These are phyloP conservation scores for Melanotaenia pygmaea DNA, from an alignment of 2,797 vertebrate species.

Conservation along the genomic window DNA sequence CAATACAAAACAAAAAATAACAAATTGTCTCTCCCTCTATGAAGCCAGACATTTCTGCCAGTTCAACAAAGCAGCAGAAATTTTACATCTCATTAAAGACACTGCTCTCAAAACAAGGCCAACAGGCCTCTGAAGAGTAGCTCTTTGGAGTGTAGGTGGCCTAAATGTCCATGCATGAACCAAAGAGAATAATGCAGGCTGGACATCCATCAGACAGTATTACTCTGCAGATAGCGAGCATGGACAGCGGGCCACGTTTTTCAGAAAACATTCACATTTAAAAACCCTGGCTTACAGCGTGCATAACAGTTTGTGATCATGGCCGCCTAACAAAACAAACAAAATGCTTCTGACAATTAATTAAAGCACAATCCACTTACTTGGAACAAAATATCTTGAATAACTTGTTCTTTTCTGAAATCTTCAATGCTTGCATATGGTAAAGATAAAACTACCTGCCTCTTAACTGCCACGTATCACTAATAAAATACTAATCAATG, in stretches of 20 bases:
- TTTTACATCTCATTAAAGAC: slow-evolving; percentile 33
- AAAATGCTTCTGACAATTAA: not conserved
- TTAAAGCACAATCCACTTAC: not conserved
- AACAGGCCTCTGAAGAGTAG: slow-evolving; percentile 49
- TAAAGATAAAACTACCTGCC: not conserved
- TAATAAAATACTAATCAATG: not conserved
- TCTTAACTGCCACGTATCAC: not conserved
- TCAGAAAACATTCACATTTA: slow-evolving; percentile 1
- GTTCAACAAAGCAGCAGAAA: slow-evolving; percentile 2
- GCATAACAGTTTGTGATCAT: slow-evolving; percentile 15
- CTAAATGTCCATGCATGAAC: slow-evolving; percentile 50
- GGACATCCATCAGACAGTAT: slow-evolving; percentile 22
- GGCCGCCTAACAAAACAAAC: not conserved
- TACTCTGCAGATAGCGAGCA: slow-evolving; percentile 21
- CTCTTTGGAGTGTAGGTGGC: slow-evolving; percentile 36
- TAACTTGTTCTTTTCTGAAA: not conserved
- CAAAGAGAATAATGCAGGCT: slow-evolving; percentile 31
- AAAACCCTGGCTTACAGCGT: slow-evolving; percentile 31
- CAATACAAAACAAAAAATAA: not conserved
- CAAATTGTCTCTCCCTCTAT: slow-evolving; percentile 1
- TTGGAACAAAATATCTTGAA: not conserved
- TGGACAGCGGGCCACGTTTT: slow-evolving; percentile 31
- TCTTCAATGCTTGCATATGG: not conserved
- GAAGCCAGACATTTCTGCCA: slow-evolving; percentile 20
- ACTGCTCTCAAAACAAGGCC: slow-evolving; percentile 39